phyloP scores from a whole-genome alignment of 64 coral and sea anemone genomes.

The Dendrophyllia cribrosa region DNA sequence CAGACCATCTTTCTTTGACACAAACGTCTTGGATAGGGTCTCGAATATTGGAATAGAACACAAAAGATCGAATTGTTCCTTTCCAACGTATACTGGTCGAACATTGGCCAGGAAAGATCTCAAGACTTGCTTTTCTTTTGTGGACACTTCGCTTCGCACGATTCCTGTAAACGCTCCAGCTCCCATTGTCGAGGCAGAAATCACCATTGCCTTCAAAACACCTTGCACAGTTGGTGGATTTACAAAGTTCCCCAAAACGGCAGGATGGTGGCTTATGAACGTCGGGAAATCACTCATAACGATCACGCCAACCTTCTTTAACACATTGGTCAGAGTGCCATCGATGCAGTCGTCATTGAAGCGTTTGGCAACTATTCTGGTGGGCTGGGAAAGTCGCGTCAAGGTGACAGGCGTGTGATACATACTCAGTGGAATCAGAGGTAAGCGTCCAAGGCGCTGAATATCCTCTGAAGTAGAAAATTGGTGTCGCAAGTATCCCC shows the following conservation, averaged over 20 bases:
- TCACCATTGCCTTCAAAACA: slow-evolving; percentile 61
- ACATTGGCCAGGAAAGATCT: slow-evolving; percentile 63
- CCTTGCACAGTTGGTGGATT: slow-evolving; percentile 62
- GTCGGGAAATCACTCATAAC: slow-evolving; percentile 62
- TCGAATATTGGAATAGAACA: slow-evolving; percentile 61
- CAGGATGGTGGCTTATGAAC: slow-evolving; percentile 40
- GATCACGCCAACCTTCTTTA: slow-evolving; percentile 52
- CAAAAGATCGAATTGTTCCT: slow-evolving; percentile 4
- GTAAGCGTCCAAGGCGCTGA: not conserved
- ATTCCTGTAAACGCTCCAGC: not conserved
- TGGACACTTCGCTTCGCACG: not conserved
- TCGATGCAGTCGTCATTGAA: slow-evolving; percentile 31
- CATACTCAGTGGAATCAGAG: slow-evolving; percentile 34
- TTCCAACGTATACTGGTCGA: not conserved
- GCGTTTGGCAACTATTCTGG: slow-evolving; percentile 50
- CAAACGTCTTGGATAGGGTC: slow-evolving; percentile 57
- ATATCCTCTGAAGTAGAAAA: not conserved
- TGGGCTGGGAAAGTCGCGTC: slow-evolving; percentile 52
- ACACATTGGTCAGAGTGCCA: slow-evolving; percentile 33
- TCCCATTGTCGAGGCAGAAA: not conserved
- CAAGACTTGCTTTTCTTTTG: slow-evolving; percentile 42
- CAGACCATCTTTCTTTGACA: slow-evolving; percentile 47
- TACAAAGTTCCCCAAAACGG: slow-evolving; percentile 35
- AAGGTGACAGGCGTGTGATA: slow-evolving; percentile 1
- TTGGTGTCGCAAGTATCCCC: slow-evolving; percentile 60